Conservation (phyloP, 2,113 vertebrate species). For the Oryzias melastigma region DNA sequence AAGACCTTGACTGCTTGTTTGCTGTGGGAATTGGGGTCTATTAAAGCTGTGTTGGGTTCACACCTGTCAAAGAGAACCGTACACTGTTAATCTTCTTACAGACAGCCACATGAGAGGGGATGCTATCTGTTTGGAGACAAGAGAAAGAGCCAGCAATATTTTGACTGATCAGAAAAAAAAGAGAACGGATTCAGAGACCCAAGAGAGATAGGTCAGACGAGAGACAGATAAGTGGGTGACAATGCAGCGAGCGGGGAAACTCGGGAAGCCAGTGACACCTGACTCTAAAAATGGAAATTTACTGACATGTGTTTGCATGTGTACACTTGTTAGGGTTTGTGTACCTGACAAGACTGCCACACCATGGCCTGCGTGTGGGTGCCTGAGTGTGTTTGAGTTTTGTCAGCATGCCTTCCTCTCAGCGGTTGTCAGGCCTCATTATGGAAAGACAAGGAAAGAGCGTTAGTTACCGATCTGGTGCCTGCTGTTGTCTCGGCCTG, state of each 20-base stretch:
- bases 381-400: not conserved
- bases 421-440: constrained; percentile 43
- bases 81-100: constrained; percentile 52
- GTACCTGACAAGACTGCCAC: not conserved
- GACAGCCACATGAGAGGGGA: constrained; percentile 30
- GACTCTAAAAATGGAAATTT: not conserved
- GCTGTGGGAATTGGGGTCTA: constrained; percentile 26
- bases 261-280: constrained; percentile 5
- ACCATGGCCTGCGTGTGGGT: not conserved
- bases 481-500: constrained; percentile 36
- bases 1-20: not conserved
- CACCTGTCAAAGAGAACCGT: constrained; percentile 36
- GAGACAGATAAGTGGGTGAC: not conserved
- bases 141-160: constrained; percentile 27
- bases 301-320: constrained; percentile 2
- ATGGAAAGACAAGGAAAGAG: constrained; percentile 39
- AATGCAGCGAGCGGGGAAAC: constrained; percentile 12
- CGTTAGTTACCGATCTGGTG: constrained; percentile 38
- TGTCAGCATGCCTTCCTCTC: constrained; percentile 24
- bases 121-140: constrained; percentile 18
- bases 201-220: not conserved
- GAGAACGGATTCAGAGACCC: constrained; percentile 29
- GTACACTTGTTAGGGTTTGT: constrained; percentile 9
- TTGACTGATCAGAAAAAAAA: constrained; percentile 18
- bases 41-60: constrained; percentile 42